phyloP scores from a whole-genome alignment of 2,113 vertebrate genomes.

The Apodemus speciosus region DNA sequence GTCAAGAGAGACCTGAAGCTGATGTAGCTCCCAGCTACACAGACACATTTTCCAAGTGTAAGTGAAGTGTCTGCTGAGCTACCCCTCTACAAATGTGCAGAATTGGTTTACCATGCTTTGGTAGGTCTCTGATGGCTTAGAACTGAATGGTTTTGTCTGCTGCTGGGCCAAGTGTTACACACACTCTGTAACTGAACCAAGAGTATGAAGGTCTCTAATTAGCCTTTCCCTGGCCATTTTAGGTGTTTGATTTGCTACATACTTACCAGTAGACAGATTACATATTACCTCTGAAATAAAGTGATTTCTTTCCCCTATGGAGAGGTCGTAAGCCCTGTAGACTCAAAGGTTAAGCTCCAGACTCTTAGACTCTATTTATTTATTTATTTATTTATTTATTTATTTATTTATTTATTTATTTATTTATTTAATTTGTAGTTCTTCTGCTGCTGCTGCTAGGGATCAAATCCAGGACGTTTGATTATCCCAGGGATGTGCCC shows the following conservation, averaged over 20 bases:
- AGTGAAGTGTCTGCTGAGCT: background rate
- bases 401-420: background rate
- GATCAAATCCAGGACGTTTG: background rate
- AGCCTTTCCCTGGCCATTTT: background rate
- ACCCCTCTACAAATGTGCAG: background rate
- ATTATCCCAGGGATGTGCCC: background rate
- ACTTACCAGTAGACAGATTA: background rate
- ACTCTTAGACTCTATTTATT: background rate
- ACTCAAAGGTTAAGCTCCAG: background rate
- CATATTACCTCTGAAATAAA: background rate
- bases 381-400: background rate
- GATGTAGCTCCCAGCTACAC: background rate
- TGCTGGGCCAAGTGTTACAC: background rate
- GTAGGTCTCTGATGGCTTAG: background rate
- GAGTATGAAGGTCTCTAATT: background rate
- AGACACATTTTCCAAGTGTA: background rate
- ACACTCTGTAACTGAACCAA: background rate
- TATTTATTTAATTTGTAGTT: background rate
- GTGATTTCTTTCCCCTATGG: background rate
- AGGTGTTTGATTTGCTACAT: background rate
- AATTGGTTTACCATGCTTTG: background rate
- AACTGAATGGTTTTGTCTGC: background rate
- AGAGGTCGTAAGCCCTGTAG: background rate
- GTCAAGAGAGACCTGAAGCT: background rate
- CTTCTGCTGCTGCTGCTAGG: background rate